Percentiles rank a stretch among this genome's conserved stretches.
phyloP scores from a whole-genome alignment of 2,797 vertebrate species.

The Trichosurus vulpecula region DNA sequence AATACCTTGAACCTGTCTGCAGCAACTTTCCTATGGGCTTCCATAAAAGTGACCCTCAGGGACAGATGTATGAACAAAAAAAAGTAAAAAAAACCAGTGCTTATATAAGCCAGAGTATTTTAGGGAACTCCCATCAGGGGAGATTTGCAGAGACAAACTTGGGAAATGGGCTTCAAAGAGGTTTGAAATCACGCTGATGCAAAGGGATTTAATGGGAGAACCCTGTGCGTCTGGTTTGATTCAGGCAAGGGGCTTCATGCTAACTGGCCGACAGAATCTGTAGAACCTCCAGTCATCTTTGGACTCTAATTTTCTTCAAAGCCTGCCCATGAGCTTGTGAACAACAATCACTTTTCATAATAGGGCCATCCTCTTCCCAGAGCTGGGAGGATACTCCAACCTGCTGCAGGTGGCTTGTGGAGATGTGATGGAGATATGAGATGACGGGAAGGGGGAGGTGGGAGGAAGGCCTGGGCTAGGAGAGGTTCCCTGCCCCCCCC shows the following conservation, averaged over 20 bases:
- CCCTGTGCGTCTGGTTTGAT: background rate
- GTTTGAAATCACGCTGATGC: background rate
- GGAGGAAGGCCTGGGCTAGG: background rate
- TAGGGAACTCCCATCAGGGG: background rate
- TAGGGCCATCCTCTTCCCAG: background rate
- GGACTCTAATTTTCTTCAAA: background rate
- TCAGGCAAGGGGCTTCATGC: background rate
- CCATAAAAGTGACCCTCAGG: background rate
- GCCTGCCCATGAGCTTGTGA: background rate
- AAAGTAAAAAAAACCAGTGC: background rate
- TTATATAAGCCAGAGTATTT: background rate
- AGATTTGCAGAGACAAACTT: background rate
- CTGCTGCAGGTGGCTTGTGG: background rate
- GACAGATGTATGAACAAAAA: background rate
- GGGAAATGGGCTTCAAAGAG: background rate
- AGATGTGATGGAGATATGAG: background rate
- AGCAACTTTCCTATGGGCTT: background rate
- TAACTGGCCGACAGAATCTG: background rate
- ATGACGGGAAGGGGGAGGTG: background rate
- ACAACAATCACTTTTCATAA: background rate
- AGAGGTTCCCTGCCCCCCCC: background rate
- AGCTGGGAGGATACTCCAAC: background rate
- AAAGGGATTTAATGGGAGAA: background rate
- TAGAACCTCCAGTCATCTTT: background rate
- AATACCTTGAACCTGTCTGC: background rate